Evolutionary conservation across 2,888 invertebrate species (phyloP).

Genomic region (Dastarcus helophoroides): DNA sequence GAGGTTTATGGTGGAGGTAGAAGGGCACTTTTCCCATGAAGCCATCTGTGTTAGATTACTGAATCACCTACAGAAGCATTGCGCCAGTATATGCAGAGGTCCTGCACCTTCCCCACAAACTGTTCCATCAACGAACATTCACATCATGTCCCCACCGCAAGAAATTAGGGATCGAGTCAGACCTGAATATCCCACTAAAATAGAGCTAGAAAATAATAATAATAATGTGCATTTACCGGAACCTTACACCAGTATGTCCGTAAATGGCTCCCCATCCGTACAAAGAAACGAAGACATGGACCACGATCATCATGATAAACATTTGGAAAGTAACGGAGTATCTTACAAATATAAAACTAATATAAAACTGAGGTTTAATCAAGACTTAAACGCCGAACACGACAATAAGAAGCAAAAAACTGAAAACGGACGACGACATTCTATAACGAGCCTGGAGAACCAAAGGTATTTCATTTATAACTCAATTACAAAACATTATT

Average conservation of each 20-base stretch:
- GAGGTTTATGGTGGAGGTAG: slow-evolving; percentile 77
- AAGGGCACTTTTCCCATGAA: slow-evolving; percentile 70
- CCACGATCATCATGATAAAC: slow-evolving; percentile 27
- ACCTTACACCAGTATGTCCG: not conserved
- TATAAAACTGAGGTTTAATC: slow-evolving; percentile 74
- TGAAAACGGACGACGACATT: slow-evolving; percentile 24
- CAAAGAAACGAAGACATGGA: slow-evolving; percentile 12
- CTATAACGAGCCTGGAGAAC: slow-evolving; percentile 37
- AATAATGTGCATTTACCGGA: slow-evolving; percentile 13
- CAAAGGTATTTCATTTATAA: slow-evolving; percentile 29
- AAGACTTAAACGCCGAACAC: slow-evolving; percentile 34
- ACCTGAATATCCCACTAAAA: slow-evolving; percentile 12
- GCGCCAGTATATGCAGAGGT: slow-evolving; percentile 45
- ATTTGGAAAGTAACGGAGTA: slow-evolving; percentile 20
- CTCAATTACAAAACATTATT: not conserved
- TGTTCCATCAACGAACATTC: slow-evolving; percentile 5
- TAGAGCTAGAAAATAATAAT: slow-evolving; percentile 19
- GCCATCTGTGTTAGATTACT: slow-evolving; percentile 70
- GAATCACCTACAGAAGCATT: slow-evolving; percentile 74
- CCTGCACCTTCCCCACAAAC: slow-evolving; percentile 10
- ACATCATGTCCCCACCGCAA: not conserved
- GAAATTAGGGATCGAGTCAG: slow-evolving; percentile 1
- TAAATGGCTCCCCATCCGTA: too few species aligned
- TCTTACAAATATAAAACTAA: slow-evolving; percentile 91
- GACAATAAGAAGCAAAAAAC: slow-evolving; percentile 24